A percentile compares a stretch with the other conserved stretches of the same genome.
Conservation (phyloP, 2,797 vertebrate species). For the Acanthurus tractus region DNA sequence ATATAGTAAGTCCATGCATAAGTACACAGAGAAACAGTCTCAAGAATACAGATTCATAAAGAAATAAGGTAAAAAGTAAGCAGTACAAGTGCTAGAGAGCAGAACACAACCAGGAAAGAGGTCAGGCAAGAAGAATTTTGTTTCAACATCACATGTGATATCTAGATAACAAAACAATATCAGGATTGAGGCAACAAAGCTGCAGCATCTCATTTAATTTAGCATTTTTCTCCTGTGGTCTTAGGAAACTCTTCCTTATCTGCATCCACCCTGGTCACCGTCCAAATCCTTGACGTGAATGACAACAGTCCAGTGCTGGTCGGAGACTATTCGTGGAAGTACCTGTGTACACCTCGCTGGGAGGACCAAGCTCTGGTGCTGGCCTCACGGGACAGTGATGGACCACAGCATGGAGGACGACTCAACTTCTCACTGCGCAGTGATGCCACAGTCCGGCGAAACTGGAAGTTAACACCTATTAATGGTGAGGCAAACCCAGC, state of each 20-base stretch:
- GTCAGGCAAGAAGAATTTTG: not conserved
- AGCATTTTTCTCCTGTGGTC: slow-evolving; percentile 1
- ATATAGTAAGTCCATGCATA: not conserved
- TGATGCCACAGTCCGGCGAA: slow-evolving; percentile 84
- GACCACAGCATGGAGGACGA: slow-evolving; percentile 80
- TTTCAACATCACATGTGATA: not conserved
- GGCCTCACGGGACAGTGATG: slow-evolving; percentile 83
- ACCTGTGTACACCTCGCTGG: slow-evolving; percentile 90
- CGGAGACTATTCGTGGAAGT: slow-evolving; percentile 86
- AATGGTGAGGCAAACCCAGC: slow-evolving; percentile 83
- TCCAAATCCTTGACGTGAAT: slow-evolving; percentile 88
- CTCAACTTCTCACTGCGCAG: slow-evolving; percentile 89
- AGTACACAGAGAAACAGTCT: not conserved
- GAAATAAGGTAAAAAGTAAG: not conserved
- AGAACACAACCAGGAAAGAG: slow-evolving; percentile 1
- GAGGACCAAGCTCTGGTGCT: slow-evolving; percentile 88
- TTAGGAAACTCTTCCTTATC: slow-evolving; percentile 86
- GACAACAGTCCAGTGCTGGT: slow-evolving; percentile 85
- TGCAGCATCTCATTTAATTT: not conserved
- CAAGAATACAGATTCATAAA: no score
- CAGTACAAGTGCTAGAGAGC: not conserved
- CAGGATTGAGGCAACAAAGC: not conserved
- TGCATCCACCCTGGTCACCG: slow-evolving; percentile 85
- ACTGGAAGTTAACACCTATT: slow-evolving; percentile 89
- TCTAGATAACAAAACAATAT: not conserved